phyloP scores from a whole-genome alignment of 2,797 vertebrate genomes.

The Phataginus tetradactyla region DNA sequence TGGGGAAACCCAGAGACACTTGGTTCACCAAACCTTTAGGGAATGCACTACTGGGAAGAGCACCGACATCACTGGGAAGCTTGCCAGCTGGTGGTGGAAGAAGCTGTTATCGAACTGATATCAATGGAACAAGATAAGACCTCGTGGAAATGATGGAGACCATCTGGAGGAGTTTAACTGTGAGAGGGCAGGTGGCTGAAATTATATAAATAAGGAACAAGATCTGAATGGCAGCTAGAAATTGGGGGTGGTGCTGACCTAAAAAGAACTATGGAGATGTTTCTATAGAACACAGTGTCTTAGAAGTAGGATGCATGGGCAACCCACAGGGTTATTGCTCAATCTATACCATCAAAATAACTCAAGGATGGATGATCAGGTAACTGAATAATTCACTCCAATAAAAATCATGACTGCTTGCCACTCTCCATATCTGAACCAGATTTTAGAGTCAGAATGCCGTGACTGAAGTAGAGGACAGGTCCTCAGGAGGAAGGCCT shows the following conservation, averaged over 20 bases:
- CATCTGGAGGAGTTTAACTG: slow-evolving; percentile 42
- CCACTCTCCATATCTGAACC: background rate
- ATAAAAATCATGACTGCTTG: background rate
- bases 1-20: background rate
- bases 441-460: background rate
- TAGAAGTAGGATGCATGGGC: background rate
- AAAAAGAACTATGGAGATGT: background rate
- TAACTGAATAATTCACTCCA: background rate
- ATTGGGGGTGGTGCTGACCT: background rate
- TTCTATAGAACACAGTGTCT: background rate
- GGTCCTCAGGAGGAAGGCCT: background rate
- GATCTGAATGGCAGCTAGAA: slow-evolving; percentile 7
- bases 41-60: background rate
- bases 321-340: background rate
- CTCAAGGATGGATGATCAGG: background rate
- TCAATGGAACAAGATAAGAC: background rate
- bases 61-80: background rate
- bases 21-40: background rate
- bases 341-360: background rate
- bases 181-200: slow-evolving; percentile 30
- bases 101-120: background rate
- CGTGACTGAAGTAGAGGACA: background rate
- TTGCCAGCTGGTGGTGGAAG: slow-evolving; percentile 5
- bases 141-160: slow-evolving; percentile 34
- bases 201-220: slow-evolving; percentile 42